A percentile compares a stretch with the other conserved stretches of the same genome.
Conservation (phyloP, 2,888 invertebrate genomes). For the Lucinisca nassula region DNA sequence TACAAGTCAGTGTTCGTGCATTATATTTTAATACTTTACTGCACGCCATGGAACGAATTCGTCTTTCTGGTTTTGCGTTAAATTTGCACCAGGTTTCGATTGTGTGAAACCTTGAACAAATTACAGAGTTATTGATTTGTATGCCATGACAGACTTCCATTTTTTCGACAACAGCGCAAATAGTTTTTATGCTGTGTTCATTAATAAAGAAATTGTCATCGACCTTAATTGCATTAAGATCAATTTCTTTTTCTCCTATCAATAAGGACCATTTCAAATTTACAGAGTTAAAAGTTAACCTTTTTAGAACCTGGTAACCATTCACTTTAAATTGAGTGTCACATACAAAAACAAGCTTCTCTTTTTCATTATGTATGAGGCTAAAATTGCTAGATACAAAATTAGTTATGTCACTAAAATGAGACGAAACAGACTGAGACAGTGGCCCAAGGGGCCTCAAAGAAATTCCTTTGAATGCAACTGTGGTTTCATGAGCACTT, state of each 20-base stretch:
- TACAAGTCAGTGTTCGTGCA: too few relatives aligned
- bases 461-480: too few relatives aligned
- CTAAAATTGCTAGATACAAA: background rate
- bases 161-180: background rate
- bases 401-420: too few relatives aligned
- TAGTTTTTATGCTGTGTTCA: background rate
- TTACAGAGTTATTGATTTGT: too few relatives aligned
- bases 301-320: background rate
- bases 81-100: too few relatives aligned
- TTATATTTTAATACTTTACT: too few relatives aligned
- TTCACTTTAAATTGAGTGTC: background rate
- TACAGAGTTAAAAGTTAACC: background rate
- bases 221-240: background rate
- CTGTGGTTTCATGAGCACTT: background rate
- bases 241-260: constrained; percentile 10
- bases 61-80: too few relatives aligned
- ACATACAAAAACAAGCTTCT: background rate
- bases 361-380: background rate
- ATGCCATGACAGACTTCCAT: too few relatives aligned
- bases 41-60: too few relatives aligned
- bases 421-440: too few relatives aligned
- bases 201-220: background rate
- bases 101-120: too few relatives aligned
- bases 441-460: too few relatives aligned
- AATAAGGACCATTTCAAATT: constrained; percentile 10